Conservation (phyloP, 2,888 invertebrate species). For the Cryptocephalus primarius region DNA sequence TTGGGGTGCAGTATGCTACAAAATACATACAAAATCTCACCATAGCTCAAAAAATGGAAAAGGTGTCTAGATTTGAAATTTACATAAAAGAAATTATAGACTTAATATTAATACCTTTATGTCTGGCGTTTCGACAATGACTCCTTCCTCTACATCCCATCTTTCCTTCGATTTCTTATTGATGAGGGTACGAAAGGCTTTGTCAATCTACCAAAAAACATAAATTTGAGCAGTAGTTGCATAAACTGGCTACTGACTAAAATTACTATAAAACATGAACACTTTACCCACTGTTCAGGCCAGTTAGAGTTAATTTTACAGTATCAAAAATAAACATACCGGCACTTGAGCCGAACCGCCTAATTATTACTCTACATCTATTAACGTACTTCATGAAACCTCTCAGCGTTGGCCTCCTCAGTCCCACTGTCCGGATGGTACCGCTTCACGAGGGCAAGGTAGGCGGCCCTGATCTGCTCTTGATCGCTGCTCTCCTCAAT, state of each 20-base stretch:
- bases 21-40: conserved; percentile 17
- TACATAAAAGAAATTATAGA: no score
- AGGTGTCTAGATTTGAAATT: not conserved
- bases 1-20: conserved; percentile 76
- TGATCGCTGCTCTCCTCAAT: conserved; percentile 58
- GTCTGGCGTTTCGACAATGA: conserved; percentile 47
- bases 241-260: no score
- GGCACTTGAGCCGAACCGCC: no score
- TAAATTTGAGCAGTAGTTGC: no score
- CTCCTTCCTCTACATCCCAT: conserved; percentile 39
- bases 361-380: not conserved
- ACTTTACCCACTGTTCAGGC: not conserved
- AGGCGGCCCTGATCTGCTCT: conserved; percentile 60
- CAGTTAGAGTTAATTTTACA: not conserved
- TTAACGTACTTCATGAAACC: conserved; percentile 53
- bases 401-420: conserved; percentile 56
- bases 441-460: conserved; percentile 63
- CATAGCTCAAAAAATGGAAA: conserved; percentile 1
- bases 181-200: conserved; percentile 46
- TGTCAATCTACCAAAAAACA: conserved; percentile 44
- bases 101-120: conserved; percentile 41
- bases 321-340: no score
- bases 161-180: conserved; percentile 55
- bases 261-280: not conserved
- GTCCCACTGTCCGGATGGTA: conserved; percentile 78